A percentile compares a stretch with the other conserved stretches of the same genome.
Conservation (phyloP, 2,797 vertebrate species). For the Ptychadena robeensis region DNA sequence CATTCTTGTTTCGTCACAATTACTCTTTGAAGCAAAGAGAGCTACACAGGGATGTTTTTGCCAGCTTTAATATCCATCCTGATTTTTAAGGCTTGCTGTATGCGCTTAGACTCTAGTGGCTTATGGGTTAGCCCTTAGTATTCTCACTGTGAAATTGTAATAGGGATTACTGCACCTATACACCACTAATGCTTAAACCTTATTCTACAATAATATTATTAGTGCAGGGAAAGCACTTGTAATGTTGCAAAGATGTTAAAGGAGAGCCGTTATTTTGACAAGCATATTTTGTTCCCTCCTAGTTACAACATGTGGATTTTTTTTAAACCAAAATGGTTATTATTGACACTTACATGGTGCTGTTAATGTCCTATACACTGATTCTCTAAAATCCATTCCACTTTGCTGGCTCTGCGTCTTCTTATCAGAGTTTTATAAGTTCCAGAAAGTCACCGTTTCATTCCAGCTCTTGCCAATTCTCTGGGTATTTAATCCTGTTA, state of each 20-base stretch:
- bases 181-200: not conserved
- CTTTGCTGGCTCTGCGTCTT: not conserved
- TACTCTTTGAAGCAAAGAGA: no score
- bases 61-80: not conserved
- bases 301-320: no score
- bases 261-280: not conserved
- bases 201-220: slow-evolving; percentile 63
- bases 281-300: not conserved
- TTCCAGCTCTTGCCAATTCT: slow-evolving; percentile 13
- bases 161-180: slow-evolving; percentile 20
- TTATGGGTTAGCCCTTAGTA: slow-evolving; percentile 6
- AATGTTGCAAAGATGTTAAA: slow-evolving; percentile 51
- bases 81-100: slow-evolving; percentile 15
- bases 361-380: slow-evolving; percentile 54
- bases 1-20: not conserved
- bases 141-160: slow-evolving; percentile 27
- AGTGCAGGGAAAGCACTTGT: slow-evolving; percentile 64
- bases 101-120: not conserved
- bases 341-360: slow-evolving; percentile 62
- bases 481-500: slow-evolving; percentile 32
- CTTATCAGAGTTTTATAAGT: slow-evolving; percentile 14
- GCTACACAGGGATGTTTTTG: slow-evolving; percentile 1
- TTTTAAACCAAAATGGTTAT: slow-evolving; percentile 41
- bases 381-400: slow-evolving; percentile 18
- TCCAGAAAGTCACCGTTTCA: not conserved